Evolutionary conservation across 2,113 vertebrate genomes (phyloP).

Genomic region (Hippocampus comes): DNA sequence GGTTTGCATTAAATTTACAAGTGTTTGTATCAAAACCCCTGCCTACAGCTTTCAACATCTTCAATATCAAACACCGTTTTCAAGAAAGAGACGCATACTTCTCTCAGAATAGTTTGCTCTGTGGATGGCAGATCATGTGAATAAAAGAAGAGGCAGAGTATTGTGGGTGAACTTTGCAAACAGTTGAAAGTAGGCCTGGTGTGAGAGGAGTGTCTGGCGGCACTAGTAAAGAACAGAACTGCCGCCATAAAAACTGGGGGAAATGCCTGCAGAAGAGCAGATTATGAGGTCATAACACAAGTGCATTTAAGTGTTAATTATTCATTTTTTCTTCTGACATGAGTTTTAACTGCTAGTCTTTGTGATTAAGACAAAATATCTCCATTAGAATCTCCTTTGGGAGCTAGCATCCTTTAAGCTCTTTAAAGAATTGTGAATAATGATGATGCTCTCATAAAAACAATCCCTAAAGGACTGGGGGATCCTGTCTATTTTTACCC

Average conservation of each 20-base stretch:
- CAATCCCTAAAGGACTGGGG: slow-evolving; percentile 47
- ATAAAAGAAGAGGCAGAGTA: slow-evolving; percentile 21
- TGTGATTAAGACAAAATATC: slow-evolving; percentile 74
- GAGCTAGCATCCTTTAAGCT: slow-evolving; percentile 67
- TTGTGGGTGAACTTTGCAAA: slow-evolving; percentile 28
- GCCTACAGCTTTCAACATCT: neutral
- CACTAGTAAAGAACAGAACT: slow-evolving; percentile 26
- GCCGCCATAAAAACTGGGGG: slow-evolving; percentile 50
- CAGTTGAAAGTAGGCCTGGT: slow-evolving; percentile 39
- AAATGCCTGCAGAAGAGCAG: slow-evolving; percentile 53
- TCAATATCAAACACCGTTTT: neutral
- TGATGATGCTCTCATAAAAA: slow-evolving; percentile 62
- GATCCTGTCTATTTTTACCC: slow-evolving; percentile 50
- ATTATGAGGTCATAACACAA: slow-evolving; percentile 58
- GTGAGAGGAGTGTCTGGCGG: slow-evolving; percentile 54
- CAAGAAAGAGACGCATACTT: slow-evolving; percentile 9
- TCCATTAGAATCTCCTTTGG: slow-evolving; percentile 60
- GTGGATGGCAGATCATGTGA: slow-evolving; percentile 8
- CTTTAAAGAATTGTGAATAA: slow-evolving; percentile 70
- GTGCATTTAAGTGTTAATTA: slow-evolving; percentile 74
- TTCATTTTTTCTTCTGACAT: slow-evolving; percentile 66
- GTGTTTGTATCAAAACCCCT: neutral
- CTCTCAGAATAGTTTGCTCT: slow-evolving; percentile 3
- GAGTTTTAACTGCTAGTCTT: slow-evolving; percentile 70
- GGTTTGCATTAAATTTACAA: neutral